These are phyloP conservation scores for Myrmecophaga tridactyla DNA, from an alignment of 2,113 vertebrate species.

Conservation along the genomic window DNA sequence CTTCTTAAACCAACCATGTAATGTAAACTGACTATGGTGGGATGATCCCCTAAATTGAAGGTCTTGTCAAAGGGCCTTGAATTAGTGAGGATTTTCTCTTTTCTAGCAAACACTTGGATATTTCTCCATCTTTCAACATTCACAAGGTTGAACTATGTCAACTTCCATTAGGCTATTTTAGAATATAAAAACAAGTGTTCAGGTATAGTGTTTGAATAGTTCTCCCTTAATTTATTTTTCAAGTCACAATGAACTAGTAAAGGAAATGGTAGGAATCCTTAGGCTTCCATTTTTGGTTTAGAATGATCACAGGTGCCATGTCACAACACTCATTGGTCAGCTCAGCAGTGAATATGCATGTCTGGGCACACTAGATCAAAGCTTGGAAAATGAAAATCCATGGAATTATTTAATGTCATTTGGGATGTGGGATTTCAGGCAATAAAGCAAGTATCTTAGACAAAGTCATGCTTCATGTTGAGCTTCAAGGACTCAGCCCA, in stretches of 20 bases:
- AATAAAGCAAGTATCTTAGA: conserved; percentile 7
- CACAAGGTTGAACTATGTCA: background rate
- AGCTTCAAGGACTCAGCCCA: background rate
- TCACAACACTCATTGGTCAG: background rate
- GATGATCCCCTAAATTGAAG: background rate
- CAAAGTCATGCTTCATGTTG: background rate
- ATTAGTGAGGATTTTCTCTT: background rate
- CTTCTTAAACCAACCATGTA: background rate
- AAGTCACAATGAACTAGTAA: background rate
- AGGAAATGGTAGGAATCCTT: background rate
- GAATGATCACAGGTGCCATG: background rate
- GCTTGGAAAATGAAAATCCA: background rate
- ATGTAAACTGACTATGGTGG: background rate
- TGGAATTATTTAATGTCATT: background rate
- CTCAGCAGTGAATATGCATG: background rate
- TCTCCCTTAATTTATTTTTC: conserved; percentile 24
- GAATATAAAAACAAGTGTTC: background rate
- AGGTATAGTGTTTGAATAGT: background rate
- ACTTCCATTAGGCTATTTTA: background rate
- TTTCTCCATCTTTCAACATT: background rate
- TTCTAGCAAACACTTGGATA: background rate
- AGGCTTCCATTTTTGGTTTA: background rate
- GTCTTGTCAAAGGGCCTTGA: background rate
- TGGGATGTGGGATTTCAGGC: background rate
- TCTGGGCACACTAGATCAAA: background rate